Conservation (phyloP, 2,113 vertebrate genomes). For the Balaenoptera acutorostrata region DNA sequence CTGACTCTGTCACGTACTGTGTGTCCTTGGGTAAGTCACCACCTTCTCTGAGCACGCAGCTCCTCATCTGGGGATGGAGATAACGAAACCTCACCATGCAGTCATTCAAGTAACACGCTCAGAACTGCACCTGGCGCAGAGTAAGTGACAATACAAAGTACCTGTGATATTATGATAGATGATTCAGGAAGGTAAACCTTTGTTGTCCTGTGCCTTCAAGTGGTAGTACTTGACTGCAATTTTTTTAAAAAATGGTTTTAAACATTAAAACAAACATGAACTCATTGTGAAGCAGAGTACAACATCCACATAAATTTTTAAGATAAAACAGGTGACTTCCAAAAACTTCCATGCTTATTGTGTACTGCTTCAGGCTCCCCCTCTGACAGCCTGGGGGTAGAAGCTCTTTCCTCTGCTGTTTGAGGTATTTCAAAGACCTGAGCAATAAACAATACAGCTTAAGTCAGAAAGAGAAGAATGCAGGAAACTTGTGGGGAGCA, state of each 20-base stretch:
- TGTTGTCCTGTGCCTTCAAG: not conserved
- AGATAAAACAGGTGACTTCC: conserved; percentile 37
- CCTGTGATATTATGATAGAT: not conserved
- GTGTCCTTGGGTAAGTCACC: not conserved
- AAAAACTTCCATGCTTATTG: not conserved
- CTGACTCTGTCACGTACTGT: not conserved
- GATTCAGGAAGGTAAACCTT: not conserved
- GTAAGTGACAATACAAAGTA: not conserved
- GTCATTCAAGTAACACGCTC: not conserved
- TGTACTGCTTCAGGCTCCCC: not conserved
- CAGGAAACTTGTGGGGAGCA: not conserved
- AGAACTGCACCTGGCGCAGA: not conserved
- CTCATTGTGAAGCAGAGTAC: not conserved
- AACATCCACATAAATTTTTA: not conserved
- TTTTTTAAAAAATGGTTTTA: not conserved
- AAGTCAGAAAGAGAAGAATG: not conserved
- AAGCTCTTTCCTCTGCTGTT: conserved; percentile 13
- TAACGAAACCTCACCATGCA: not conserved
- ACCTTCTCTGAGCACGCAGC: not conserved
- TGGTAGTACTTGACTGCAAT: not conserved
- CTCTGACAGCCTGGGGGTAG: conserved; percentile 18
- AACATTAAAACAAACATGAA: not conserved
- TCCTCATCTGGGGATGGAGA: not conserved
- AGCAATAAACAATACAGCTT: conserved; percentile 14
- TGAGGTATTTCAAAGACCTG: conserved; percentile 47